A percentile compares a stretch with the other conserved stretches of the same genome.
These are phyloP conservation scores for Dicrostonyx torquatus DNA, from an alignment of 2,797 vertebrate genomes.

Conservation along the genomic window DNA sequence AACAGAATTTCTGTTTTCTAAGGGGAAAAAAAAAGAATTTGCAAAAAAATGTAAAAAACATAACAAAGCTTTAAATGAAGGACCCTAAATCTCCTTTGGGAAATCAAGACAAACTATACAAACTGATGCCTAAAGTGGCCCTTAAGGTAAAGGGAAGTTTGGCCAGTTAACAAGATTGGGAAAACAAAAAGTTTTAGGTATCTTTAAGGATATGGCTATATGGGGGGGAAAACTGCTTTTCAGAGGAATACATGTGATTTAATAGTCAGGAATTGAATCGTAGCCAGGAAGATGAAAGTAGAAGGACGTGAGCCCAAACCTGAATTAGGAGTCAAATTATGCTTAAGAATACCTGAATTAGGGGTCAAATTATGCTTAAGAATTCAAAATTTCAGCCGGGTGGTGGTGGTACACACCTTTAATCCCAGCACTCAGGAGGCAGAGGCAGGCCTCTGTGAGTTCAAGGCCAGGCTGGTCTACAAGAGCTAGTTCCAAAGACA, in stretches of 20 bases:
- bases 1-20: background rate
- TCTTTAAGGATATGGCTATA: background rate
- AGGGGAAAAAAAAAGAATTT: background rate
- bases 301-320: background rate
- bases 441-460: no score
- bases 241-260: background rate
- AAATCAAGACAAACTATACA: slow-evolving; percentile 32
- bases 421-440: no score
- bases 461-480: no score
- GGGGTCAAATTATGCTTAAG: background rate
- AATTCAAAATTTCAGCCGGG: background rate
- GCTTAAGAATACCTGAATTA: background rate
- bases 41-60: slow-evolving; percentile 24
- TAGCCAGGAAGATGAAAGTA: background rate
- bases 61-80: background rate
- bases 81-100: background rate
- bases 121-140: background rate
- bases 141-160: background rate
- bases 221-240: background rate
- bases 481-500: no score
- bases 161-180: background rate
- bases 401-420: no score
- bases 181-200: background rate
- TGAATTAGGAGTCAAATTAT: background rate
- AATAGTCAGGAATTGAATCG: slow-evolving; percentile 3